Evolutionary conservation across 1,140 invertebrate genomes (phyloP).

Genomic region (Pseudomyrmex concolor): DNA sequence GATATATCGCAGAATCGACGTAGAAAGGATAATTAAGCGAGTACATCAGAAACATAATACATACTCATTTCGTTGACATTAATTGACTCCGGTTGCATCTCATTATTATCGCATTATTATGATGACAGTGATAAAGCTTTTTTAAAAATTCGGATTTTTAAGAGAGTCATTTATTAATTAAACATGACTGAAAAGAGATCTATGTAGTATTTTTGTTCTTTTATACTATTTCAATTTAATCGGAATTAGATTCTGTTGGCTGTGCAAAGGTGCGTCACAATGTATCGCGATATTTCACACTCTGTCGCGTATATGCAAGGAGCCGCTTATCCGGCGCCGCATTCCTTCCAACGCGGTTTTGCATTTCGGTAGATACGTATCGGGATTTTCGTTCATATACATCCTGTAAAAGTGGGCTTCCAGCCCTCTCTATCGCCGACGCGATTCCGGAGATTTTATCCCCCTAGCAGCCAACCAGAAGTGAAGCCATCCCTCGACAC

Average conservation of each 20-base stretch:
- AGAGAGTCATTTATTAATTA: background rate
- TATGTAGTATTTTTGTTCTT: too few relatives aligned
- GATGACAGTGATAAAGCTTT: constrained; percentile 10
- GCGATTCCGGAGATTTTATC: constrained; percentile 59
- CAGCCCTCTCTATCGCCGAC: constrained; percentile 7
- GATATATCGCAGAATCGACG: constrained; percentile 51
- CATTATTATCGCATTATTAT: background rate
- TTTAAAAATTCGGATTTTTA: constrained; percentile 8
- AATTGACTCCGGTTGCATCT: constrained; percentile 33
- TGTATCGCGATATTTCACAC: constrained; percentile 37
- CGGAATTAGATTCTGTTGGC: background rate
- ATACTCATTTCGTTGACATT: constrained; percentile 53
- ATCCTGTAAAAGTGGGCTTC: constrained; percentile 66
- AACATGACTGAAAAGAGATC: background rate
- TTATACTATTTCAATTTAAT: constrained; percentile 12
- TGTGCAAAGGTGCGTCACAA: background rate
- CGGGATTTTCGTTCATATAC: constrained; percentile 67
- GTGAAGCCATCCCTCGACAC: constrained; percentile 66
- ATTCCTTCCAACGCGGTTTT: constrained; percentile 40
- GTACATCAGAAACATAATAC: constrained; percentile 38
- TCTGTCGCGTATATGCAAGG: constrained; percentile 17
- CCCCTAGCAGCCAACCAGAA: constrained; percentile 69
- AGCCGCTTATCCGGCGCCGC: constrained; percentile 21
- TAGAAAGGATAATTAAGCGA: constrained; percentile 62
- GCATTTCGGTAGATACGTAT: constrained; percentile 63